Conservation (phyloP, 23 tunicate genomes). For the Styela plicata region DNA sequence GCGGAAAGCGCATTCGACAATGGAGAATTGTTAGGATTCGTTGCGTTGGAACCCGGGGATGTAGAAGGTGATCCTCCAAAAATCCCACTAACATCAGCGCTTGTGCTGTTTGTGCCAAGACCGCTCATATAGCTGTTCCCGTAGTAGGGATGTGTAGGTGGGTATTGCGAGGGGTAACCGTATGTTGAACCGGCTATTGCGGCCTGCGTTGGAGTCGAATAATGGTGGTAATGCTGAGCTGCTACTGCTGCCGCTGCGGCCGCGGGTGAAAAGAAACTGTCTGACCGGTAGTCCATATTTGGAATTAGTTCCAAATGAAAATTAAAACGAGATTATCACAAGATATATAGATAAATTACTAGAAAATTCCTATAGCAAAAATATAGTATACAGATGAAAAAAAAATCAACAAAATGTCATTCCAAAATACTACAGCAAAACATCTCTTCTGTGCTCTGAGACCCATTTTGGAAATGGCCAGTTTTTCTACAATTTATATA, state of each 20-base stretch:
- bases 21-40: constrained; percentile 49
- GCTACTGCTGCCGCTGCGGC: constrained; percentile 88
- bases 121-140: constrained; percentile 34
- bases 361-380: too few species aligned
- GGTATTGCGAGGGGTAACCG: constrained; percentile 26
- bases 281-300: constrained; percentile 78
- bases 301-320: neutral
- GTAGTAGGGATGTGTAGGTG: constrained; percentile 38
- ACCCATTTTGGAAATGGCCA: too few species aligned
- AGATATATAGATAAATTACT: too few species aligned
- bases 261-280: constrained; percentile 61
- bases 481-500: too few species aligned
- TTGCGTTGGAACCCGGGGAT: constrained; percentile 64
- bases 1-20: constrained; percentile 13
- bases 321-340: too few species aligned
- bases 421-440: too few species aligned
- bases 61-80: constrained; percentile 61
- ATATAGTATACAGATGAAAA: too few species aligned
- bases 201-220: constrained; percentile 38
- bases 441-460: too few species aligned
- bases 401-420: too few species aligned
- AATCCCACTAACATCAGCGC: constrained; percentile 42
- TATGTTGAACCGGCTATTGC: constrained; percentile 26
- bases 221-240: constrained; percentile 55
- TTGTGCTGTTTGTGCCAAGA: constrained; percentile 32